phyloP scores from a whole-genome alignment of 2,113 vertebrate genomes.

The Fregata magnificens region DNA sequence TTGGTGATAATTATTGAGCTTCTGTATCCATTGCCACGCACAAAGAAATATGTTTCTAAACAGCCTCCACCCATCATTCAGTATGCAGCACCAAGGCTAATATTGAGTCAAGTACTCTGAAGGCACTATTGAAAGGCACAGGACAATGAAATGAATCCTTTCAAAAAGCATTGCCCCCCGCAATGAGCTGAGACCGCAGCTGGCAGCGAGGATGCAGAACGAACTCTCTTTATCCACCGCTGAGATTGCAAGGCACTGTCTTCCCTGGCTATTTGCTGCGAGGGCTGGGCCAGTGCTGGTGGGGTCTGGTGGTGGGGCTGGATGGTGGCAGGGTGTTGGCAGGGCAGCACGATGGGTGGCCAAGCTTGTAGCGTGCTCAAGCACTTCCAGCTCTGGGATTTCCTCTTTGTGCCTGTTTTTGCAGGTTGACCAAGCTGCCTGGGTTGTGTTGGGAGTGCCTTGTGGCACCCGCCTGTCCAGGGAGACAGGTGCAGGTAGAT shows the following conservation, averaged over 20 bases:
- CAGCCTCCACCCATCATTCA: background rate
- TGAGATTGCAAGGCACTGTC: background rate
- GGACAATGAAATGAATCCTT: background rate
- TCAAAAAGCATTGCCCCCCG: background rate
- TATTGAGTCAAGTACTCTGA: background rate
- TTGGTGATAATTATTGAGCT: background rate
- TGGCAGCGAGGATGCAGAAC: background rate
- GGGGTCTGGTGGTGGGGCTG: background rate
- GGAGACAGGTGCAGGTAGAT: background rate
- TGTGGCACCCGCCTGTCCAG: background rate
- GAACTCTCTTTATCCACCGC: background rate
- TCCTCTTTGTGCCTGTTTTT: background rate
- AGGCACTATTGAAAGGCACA: background rate
- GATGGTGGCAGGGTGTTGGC: background rate
- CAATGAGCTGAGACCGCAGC: background rate
- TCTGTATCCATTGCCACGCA: background rate
- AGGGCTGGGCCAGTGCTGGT: background rate
- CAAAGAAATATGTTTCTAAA: background rate
- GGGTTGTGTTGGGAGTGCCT: background rate
- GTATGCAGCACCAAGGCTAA: background rate
- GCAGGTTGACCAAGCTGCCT: background rate
- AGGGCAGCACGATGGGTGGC: background rate
- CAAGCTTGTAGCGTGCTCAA: background rate
- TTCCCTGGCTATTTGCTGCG: background rate
- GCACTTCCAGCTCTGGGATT: background rate